phyloP scores from a whole-genome alignment of 2,113 vertebrate species.

The Ardeotis arabs region DNA sequence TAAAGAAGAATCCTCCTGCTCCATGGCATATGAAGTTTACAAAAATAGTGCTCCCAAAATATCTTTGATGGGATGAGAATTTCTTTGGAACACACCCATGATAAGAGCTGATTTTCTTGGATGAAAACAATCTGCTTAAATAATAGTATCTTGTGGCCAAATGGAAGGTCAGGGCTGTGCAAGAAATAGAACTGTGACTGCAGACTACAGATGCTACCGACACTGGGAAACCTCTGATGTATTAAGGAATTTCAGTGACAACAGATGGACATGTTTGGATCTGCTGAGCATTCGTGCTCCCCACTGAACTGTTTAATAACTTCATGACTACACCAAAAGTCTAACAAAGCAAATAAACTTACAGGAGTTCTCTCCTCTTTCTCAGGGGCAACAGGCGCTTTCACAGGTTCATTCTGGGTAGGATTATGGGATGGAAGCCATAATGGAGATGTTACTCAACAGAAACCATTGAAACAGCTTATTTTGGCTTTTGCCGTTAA shows the following conservation, averaged over 20 bases:
- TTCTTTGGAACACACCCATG: background rate
- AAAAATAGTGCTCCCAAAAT: background rate
- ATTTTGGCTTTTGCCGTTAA: background rate
- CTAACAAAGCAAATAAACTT: background rate
- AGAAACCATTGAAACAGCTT: background rate
- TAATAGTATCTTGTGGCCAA: constrained; percentile 3
- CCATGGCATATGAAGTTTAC: background rate
- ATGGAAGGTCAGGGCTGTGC: background rate
- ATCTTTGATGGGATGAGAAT: background rate
- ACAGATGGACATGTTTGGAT: constrained; percentile 55
- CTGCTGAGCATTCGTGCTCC: constrained; percentile 3
- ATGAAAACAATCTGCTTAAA: background rate
- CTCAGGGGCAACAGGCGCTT: background rate
- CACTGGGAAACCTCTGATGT: constrained; percentile 55
- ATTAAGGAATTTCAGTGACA: constrained; percentile 46
- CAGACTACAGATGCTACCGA: constrained; percentile 51
- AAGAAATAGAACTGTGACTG: constrained; percentile 53
- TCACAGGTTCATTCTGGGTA: background rate
- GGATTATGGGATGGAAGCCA: background rate
- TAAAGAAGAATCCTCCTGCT: background rate
- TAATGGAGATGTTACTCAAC: background rate
- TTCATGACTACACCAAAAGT: background rate
- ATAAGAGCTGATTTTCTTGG: background rate
- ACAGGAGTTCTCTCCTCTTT: background rate
- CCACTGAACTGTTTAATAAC: constrained; percentile 42